Evolutionary conservation across 2,888 invertebrate species (phyloP).

Genomic region (Idaea straminata): DNA sequence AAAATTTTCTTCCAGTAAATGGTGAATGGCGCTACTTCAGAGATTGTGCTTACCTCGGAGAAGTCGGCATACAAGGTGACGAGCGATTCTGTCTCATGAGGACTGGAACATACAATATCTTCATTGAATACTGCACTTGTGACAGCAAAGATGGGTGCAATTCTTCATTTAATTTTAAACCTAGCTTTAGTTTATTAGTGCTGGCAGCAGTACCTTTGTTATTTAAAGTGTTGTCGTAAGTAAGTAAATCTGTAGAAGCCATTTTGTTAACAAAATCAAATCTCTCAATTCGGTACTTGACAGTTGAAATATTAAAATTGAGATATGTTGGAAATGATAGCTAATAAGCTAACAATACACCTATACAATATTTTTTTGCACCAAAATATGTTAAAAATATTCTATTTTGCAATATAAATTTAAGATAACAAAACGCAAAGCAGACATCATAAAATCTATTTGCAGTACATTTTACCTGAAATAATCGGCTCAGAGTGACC

Average conservation of each 20-base stretch:
- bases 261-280: not conserved
- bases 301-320: not conserved
- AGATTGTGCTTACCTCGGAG: slow-evolving; percentile 93
- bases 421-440: too few relatives aligned
- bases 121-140: slow-evolving; percentile 96
- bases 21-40: slow-evolving; percentile 94
- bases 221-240: not conserved
- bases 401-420: not conserved
- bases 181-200: slow-evolving; percentile 44
- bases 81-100: slow-evolving; percentile 95
- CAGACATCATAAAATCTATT: too few relatives aligned
- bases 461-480: too few relatives aligned
- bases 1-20: slow-evolving; percentile 79
- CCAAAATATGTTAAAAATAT: not conserved
- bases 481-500: too few relatives aligned
- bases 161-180: slow-evolving; percentile 70
- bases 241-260: not conserved
- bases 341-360: not conserved
- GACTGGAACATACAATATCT: slow-evolving; percentile 95
- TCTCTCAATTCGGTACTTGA: too few relatives aligned
- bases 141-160: slow-evolving; percentile 96
- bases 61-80: slow-evolving; percentile 93
- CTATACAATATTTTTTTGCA: not conserved
- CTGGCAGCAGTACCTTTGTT: not conserved
- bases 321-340: not conserved